These are phyloP conservation scores for Chirona hameri DNA, from an alignment of 2,888 invertebrate genomes.

Conservation along the genomic window DNA sequence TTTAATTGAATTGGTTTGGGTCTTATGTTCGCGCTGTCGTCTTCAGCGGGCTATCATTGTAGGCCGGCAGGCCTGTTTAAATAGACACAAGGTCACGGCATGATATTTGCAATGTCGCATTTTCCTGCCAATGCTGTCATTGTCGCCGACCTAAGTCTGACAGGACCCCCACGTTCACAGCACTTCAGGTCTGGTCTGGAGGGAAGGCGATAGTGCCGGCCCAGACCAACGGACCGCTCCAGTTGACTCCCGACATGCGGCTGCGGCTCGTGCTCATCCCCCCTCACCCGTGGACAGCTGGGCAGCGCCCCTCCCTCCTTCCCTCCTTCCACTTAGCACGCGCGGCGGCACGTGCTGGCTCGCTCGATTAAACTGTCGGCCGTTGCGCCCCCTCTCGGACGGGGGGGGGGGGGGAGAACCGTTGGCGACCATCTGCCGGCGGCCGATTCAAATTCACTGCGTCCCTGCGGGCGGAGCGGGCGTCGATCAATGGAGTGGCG, in stretches of 20 bases:
- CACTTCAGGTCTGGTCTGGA: neutral
- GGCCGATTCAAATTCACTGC: neutral
- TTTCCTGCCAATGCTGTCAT: too few species aligned
- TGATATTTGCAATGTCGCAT: too few species aligned
- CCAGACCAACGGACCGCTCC: too few species aligned
- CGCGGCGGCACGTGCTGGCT: neutral
- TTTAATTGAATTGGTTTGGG: too few species aligned
- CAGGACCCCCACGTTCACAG: neutral
- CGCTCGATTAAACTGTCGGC: neutral
- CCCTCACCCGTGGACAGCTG: neutral
- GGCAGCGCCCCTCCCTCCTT: neutral
- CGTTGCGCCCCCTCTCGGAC: neutral
- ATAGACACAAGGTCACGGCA: too few species aligned
- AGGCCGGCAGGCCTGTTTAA: too few species aligned
- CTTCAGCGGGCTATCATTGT: too few species aligned
- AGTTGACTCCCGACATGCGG: neutral
- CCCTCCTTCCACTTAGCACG: neutral
- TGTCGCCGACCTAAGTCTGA: neutral
- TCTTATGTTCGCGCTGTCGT: too few species aligned
- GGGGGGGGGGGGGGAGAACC: neutral
- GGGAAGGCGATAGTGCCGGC: too few species aligned
- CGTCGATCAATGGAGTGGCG: neutral
- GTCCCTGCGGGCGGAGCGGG: neutral
- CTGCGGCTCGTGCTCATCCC: neutral
- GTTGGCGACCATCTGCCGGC: constrained; percentile 12